These are phyloP conservation scores for Kuschelorhynchus macadamiae DNA, from an alignment of 2,888 invertebrate species.

Conservation along the genomic window DNA sequence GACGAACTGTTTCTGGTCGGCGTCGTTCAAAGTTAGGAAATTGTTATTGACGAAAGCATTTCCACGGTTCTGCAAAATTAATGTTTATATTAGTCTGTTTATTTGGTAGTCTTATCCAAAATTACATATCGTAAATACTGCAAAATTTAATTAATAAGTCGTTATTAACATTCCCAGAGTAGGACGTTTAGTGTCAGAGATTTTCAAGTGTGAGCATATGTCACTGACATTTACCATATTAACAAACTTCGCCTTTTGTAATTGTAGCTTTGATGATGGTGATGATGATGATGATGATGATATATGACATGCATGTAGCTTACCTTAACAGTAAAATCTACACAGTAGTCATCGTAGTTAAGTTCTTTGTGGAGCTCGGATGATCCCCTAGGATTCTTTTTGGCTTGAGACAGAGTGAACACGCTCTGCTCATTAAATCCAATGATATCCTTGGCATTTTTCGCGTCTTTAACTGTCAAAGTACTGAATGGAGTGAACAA, in stretches of 20 bases:
- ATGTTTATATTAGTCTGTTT: background rate
- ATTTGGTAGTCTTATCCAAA: no score
- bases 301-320: constrained; percentile 59
- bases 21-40: constrained; percentile 70
- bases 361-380: constrained; percentile 73
- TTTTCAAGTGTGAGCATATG: no score
- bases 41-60: constrained; percentile 76
- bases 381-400: constrained; percentile 74
- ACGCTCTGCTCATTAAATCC: constrained; percentile 76
- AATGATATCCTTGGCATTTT: constrained; percentile 73
- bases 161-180: no score
- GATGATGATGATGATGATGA: no score
- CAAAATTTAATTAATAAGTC: no score
- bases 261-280: no score
- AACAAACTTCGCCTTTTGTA: no score
- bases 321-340: constrained; percentile 76
- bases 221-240: no score
- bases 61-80: constrained; percentile 73
- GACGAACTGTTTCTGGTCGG: constrained; percentile 74
- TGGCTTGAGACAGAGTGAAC: constrained; percentile 75
- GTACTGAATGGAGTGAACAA: constrained; percentile 74
- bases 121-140: no score
- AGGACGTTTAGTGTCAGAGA: no score
- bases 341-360: constrained; percentile 75
- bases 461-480: constrained; percentile 71